Conservation (phyloP, 2,888 invertebrate species). For the Monoplex corrugatus region DNA sequence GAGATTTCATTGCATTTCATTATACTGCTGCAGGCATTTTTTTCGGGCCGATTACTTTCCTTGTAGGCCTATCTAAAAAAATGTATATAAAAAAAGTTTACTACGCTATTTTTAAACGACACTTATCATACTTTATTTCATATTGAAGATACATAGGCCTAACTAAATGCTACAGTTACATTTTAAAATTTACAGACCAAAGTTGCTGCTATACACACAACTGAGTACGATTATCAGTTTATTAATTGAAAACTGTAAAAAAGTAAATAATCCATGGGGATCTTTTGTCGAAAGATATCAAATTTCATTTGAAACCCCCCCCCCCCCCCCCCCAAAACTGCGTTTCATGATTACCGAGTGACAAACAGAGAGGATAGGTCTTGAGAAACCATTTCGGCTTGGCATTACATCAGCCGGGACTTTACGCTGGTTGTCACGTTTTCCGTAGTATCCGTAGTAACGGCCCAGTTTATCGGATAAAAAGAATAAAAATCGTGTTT, state of each 20-base stretch:
- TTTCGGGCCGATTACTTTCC: too few species aligned
- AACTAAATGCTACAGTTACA: too few species aligned
- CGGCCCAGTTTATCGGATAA: not conserved
- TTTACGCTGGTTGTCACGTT: not conserved
- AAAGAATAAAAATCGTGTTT: not conserved
- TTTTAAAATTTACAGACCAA: too few species aligned
- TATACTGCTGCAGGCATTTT: too few species aligned
- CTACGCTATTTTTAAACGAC: too few species aligned
- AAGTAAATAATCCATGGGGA: not conserved
- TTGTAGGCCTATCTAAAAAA: not conserved
- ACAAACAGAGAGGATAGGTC: not conserved
- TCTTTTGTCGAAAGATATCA: not conserved
- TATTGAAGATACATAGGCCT: too few species aligned
- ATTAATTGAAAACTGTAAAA: not conserved
- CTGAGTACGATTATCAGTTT: not conserved
- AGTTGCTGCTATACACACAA: too few species aligned
- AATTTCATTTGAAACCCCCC: too few species aligned
- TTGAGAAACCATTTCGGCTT: not conserved
- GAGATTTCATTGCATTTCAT: too few species aligned
- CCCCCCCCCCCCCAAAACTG: too few species aligned
- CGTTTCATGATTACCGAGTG: too few species aligned
- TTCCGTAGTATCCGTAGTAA: not conserved
- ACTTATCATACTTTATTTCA: too few species aligned
- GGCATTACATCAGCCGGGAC: not conserved
- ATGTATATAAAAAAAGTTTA: not conserved